Evolutionary conservation across 2,113 vertebrate species (phyloP), one percentile per base, ranked within the genome.

Genomic region (Ptilonorhynchus violaceus): DNA sequence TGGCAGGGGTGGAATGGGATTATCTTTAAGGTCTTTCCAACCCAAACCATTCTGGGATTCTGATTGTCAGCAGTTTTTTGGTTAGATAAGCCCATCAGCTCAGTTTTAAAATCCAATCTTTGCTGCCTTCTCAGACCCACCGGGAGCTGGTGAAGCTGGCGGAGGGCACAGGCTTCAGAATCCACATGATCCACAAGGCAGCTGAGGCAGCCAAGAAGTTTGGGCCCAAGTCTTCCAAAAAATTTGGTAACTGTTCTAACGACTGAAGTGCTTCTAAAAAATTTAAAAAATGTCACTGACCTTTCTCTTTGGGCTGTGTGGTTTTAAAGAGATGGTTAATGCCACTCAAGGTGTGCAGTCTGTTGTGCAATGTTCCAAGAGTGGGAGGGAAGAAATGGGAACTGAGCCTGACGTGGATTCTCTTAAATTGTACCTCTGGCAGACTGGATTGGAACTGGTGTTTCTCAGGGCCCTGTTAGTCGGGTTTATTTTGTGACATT

Each of bases 171-270:
- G 99, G 99, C 76, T 99, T 99, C 96, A 98, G 99, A 58, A 98
- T 99, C 97, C 99, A 99, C 74, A 99, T 99, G 98, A 99, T 99
- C 70, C 98, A 99, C 96, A 99, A 99, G 98, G 98, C 99, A 68
- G 97, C 98, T 56, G 97, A 99, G 55, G 99, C 99, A 55, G 98
- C 98, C 28, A 99, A 99, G 97, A 99, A 99, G 96, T 99, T 99
- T 82, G 99, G 99, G 23, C 98, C 99, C 63, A 98, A 98, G 79
- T 99, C 99, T 15, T 98, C 98, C 58, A 99, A 98, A 96, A 99
- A 99, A 97, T 99, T 99, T 52, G 99, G 99, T 99, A 98, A 97
- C 96, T 76, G 33, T 81, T 92, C 27, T 89, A 78, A 24, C 0
- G 14, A 5, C 41, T 70, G 37, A 78, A 86, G 44, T 52, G 53